Evolutionary conservation across 1,140 invertebrate species (phyloP), one percentile per base, ranked within the genome.

Genomic region (Oncopodura yosiiana): DNA sequence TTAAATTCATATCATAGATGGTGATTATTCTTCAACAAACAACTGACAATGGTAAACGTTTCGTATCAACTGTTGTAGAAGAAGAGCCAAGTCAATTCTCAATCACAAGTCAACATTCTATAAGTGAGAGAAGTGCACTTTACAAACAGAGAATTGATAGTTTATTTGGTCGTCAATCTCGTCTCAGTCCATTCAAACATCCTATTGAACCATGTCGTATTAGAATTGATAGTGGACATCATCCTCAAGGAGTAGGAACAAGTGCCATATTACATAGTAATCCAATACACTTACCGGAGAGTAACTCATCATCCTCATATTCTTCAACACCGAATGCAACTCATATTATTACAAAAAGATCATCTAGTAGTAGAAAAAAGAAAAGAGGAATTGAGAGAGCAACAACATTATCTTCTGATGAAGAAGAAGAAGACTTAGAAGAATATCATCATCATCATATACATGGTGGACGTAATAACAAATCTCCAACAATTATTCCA

Each of bases 61-160:
- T 64, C 50, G 53, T 64, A 11, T 61, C 58, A 3, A 64, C 62
- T 14, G 48, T 64, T 4, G 53, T 64, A 14, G 62, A 61, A 34
- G 60, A 52, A 12, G 58, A 51, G n/a, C n/a, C n/a, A n/a, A 26
- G 41, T 6, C 16, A 41, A 2, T 49, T 41, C 11, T 58, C 58
- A 11, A 50, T 50, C 41, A 53, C 45, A 6, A 59, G 56, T 44
- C 51, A 61, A 34, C 43, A 56, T 41, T 61, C 62, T 5, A 57
- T 64, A 8, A 61, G 58, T 44, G 64, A 66, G 46, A 52, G 62
- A 21, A 65, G 64, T 51, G 81, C 78, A n/a, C 73, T 81, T 39
- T 83, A 83, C 70, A 86, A 84, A 69, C 81, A 83, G 63, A 80
- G 82, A 67, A 90, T 89, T 62, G 86, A 89, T 70, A 79, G 83